Conservation (phyloP, 1,140 invertebrate genomes). For the Glossosoma conforme region DNA sequence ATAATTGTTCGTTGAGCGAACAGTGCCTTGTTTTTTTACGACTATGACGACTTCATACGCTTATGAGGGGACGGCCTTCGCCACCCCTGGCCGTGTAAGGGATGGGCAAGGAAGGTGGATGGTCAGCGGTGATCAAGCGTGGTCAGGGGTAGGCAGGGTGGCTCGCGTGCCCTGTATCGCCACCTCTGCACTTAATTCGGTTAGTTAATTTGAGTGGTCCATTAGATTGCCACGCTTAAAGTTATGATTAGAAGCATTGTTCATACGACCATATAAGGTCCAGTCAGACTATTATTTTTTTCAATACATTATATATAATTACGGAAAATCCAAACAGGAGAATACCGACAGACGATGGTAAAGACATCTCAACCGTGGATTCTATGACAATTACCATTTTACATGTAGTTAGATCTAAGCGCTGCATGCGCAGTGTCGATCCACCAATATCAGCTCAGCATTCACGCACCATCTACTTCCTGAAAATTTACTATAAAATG, state of each 20-base stretch:
- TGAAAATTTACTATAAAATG: too few species aligned
- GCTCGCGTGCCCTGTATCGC: constrained; percentile 14
- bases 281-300: too few species aligned
- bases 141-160: not conserved
- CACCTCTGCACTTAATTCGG: constrained; percentile 25
- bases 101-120: not conserved
- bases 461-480: too few species aligned
- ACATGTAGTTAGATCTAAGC: too few species aligned
- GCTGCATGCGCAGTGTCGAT: too few species aligned
- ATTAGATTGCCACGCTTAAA: constrained; percentile 29
- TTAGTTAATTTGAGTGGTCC: constrained; percentile 29
- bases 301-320: too few species aligned
- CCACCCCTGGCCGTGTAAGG: not conserved
- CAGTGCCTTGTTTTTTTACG: not conserved
- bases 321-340: too few species aligned
- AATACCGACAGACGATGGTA: too few species aligned
- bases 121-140: not conserved
- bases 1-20: not conserved
- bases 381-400: too few species aligned
- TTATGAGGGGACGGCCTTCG: not conserved
- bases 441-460: too few species aligned
- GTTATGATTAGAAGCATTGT: constrained; percentile 18
- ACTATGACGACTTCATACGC: not conserved
- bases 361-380: too few species aligned
- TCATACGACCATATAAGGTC: too few species aligned